Base-by-base conservation (phyloP, 2,888 invertebrate genomes). In the Drosophila falleni region DNA sequence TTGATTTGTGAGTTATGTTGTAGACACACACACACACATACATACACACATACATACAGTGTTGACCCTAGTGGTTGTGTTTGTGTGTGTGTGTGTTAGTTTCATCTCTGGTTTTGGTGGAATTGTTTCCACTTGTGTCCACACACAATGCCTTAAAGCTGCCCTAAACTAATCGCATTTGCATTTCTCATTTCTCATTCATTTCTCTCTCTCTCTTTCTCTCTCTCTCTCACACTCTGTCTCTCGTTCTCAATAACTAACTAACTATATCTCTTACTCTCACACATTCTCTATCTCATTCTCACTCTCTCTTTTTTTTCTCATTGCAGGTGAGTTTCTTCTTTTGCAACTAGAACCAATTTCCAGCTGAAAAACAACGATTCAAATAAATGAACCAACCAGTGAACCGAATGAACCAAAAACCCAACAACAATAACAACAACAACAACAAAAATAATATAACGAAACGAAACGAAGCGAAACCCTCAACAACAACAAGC, bases 1-100 rank as follows among this genome's bases (percentile, higher is more conserved):
- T 88, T 83, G 83, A 84, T 89, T 84, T 87, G 80, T 80, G 75
- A 74, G 77, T 68, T 78, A 81, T 81, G 84, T 67, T 82, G 76
- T 67, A 81, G 74, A 64, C 60, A 73, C 63, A 71, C 61, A 70
- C 53, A 61, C 50, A 62, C 42, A 71, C 23, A 23, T 26, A 63
- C 42, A 53, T 49, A 62, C 42, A 71, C 23, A 23, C 33, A 63
- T 37, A 53, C 26, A 60, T 9, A 26, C 31, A 23, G 39, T 31
- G 23, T 9, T 44, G 33, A 44, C 44, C 31, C 42, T 23, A 44
- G 44, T 44, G 35, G 4, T 16, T 29, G 23, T 26, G 11, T 46
- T 15, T 44, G 31, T 58, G 33, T 47, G 49, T 33, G 49, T 31
- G 42, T 37, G 49, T 67, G 41, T 29, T 54, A 46, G 41, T 47